These are phyloP conservation scores for Poeciliopsis gracilis DNA, from an alignment of 2,797 vertebrate genomes.

Conservation along the genomic window DNA sequence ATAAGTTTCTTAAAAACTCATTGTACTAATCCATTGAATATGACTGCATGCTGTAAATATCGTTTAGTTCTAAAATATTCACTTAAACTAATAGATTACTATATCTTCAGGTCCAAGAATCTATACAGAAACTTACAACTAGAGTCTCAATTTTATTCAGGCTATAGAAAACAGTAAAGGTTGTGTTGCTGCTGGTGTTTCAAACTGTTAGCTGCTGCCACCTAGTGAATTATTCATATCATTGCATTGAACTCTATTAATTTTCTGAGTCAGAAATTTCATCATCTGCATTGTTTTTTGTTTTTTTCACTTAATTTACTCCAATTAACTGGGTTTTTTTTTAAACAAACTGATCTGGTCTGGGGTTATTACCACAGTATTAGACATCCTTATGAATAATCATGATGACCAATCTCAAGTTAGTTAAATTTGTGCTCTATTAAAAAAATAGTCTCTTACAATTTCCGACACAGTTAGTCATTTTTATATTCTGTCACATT, in stretches of 20 bases:
- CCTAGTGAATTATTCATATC: constrained; percentile 30
- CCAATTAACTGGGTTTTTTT: not conserved
- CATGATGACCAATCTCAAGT: not conserved
- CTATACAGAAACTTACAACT: not conserved
- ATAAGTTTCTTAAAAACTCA: not conserved
- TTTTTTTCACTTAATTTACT: not conserved
- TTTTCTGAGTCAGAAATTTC: not conserved
- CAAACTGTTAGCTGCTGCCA: constrained; percentile 36
- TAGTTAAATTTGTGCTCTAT: not conserved
- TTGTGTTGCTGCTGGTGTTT: not conserved
- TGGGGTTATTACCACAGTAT: not conserved
- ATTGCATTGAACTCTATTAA: not conserved
- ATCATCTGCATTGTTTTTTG: not conserved
- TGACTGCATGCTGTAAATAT: no score
- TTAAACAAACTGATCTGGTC: not conserved
- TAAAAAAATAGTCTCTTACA: not conserved
- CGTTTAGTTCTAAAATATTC: no score
- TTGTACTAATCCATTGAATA: no score
- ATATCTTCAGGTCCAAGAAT: not conserved
- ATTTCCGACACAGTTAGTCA: not conserved
- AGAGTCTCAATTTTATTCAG: not conserved
- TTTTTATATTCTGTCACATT: not conserved
- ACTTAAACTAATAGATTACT: not conserved
- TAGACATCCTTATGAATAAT: not conserved
- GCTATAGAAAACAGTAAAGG: not conserved